These are phyloP conservation scores for Leucophenga maculata DNA, from an alignment of 2,888 invertebrate genomes.

Conservation along the genomic window DNA sequence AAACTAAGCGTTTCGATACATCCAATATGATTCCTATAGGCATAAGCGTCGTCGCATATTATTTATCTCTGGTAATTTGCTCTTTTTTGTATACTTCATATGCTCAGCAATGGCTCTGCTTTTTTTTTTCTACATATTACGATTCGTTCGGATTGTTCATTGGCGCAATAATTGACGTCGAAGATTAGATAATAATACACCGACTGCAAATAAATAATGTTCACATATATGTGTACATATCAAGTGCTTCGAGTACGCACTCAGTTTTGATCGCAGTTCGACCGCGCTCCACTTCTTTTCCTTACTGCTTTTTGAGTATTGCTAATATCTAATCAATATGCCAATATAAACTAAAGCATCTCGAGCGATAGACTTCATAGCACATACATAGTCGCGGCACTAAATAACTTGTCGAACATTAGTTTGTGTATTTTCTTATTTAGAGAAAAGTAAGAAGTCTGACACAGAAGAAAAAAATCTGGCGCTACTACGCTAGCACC, in stretches of 20 bases:
- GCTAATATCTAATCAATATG: too few relatives aligned
- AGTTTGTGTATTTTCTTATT: too few relatives aligned
- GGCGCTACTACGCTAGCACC: too few relatives aligned
- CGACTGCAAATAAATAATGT: neutral
- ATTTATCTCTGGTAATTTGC: constrained; percentile 35
- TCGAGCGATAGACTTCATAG: neutral
- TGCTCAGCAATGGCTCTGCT: neutral
- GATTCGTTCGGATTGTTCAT: constrained; percentile 37
- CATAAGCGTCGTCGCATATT: neutral
- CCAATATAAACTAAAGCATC: too few relatives aligned
- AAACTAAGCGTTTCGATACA: constrained; percentile 20
- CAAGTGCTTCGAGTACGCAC: too few relatives aligned
- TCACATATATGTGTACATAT: too few relatives aligned
- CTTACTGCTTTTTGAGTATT: too few relatives aligned
- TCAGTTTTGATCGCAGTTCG: too few relatives aligned
- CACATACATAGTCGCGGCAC: neutral
- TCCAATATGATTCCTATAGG: neutral
- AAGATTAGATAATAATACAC: constrained; percentile 48
- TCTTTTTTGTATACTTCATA: constrained; percentile 9
- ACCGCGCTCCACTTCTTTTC: too few relatives aligned
- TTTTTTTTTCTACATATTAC: neutral
- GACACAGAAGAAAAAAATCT: too few relatives aligned
- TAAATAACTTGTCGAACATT: too few relatives aligned
- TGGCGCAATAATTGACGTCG: constrained; percentile 43
- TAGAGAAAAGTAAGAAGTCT: too few relatives aligned